These are phyloP conservation scores for Synergus gifuensis DNA, from an alignment of 2,888 invertebrate species.

Conservation along the genomic window DNA sequence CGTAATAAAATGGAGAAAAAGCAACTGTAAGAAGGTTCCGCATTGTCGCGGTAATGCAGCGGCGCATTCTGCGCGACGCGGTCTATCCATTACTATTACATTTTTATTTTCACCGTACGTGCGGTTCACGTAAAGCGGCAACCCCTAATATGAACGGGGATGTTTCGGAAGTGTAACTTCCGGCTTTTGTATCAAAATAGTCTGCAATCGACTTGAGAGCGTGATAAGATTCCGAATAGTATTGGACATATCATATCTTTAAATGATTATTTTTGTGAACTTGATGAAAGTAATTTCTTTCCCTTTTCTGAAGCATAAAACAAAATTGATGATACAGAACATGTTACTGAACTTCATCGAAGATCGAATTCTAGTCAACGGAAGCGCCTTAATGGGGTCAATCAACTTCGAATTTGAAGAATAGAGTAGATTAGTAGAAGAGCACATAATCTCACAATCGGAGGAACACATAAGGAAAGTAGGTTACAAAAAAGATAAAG, in stretches of 20 bases:
- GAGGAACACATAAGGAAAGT: background rate
- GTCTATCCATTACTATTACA: constrained; percentile 64
- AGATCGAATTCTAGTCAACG: too few species aligned
- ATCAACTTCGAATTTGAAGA: background rate
- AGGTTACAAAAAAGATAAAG: background rate
- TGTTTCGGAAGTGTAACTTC: constrained; percentile 38
- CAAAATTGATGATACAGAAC: too few species aligned
- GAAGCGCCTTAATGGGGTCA: too few species aligned
- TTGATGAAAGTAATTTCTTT: too few species aligned
- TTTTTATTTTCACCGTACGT: constrained; percentile 62
- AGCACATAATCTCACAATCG: background rate
- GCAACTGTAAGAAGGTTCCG: constrained; percentile 57
- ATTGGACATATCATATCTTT: background rate
- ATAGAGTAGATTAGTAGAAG: background rate
- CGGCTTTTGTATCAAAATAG: constrained; percentile 28
- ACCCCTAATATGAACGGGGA: background rate
- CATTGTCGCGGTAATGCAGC: constrained; percentile 65
- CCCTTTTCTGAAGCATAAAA: too few species aligned
- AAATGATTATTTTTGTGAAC: too few species aligned
- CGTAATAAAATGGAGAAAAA: constrained; percentile 61
- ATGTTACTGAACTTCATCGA: too few species aligned
- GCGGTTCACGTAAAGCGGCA: constrained; percentile 51
- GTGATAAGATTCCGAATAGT: constrained; percentile 13
- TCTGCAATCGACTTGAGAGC: constrained; percentile 11
- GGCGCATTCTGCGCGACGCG: constrained; percentile 57